Evolutionary conservation across 2,888 invertebrate genomes (phyloP).

Genomic region (Tholera decimalis): DNA sequence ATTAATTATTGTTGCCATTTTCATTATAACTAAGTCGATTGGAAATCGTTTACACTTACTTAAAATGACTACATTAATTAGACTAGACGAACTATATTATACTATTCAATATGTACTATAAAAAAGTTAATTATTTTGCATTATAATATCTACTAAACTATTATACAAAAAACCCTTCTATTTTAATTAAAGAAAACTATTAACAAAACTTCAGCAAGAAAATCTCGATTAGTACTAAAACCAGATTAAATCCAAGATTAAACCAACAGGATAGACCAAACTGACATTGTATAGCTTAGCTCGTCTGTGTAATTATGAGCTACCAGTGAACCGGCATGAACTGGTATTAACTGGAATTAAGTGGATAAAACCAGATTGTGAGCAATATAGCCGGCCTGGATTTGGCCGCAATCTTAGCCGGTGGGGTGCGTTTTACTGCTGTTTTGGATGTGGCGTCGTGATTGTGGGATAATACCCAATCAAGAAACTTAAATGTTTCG

Average conservation of each 20-base stretch:
- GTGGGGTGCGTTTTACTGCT: slow-evolving; percentile 41
- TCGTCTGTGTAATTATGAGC: slow-evolving; percentile 65
- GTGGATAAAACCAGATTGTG: slow-evolving; percentile 75
- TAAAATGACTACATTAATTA: no score
- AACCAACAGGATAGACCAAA: slow-evolving; percentile 47
- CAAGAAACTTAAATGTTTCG: neutral
- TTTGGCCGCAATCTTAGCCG: slow-evolving; percentile 72
- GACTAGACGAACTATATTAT: no score
- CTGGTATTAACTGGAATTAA: slow-evolving; percentile 73
- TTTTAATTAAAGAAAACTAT: slow-evolving; percentile 42
- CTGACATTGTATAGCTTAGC: slow-evolving; percentile 59
- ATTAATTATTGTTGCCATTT: no score
- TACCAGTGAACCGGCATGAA: slow-evolving; percentile 66
- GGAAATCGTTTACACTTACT: no score
- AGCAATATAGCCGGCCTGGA: slow-evolving; percentile 73
- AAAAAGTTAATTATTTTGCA: no score
- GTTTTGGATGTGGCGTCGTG: slow-evolving; percentile 53
- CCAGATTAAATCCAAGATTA: slow-evolving; percentile 52
- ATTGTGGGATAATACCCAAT: neutral
- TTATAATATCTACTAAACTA: no score
- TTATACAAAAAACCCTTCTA: neutral
- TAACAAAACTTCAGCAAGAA: slow-evolving; percentile 28
- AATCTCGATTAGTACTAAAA: slow-evolving; percentile 40
- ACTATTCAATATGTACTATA: no score
- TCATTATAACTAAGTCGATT: no score